Evolutionary conservation across 2,888 invertebrate species (phyloP).

Genomic region (Morinoia aosen): DNA sequence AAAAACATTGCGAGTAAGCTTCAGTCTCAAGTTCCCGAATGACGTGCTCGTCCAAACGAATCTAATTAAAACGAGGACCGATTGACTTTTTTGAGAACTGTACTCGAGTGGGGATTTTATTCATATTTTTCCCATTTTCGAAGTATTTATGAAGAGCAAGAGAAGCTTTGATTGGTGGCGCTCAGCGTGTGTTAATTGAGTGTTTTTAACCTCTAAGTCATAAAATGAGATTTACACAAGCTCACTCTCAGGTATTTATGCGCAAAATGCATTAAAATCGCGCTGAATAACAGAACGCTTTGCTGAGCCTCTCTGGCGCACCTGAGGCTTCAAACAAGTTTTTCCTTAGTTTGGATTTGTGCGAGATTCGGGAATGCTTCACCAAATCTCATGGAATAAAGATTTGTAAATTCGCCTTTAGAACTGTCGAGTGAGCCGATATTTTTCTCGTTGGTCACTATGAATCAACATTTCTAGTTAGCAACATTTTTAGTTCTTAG

Average conservation of each 20-base stretch:
- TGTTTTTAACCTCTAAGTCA: not conserved
- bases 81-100: not conserved
- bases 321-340: not conserved
- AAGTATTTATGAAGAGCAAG: too few species aligned
- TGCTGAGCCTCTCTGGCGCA: not conserved
- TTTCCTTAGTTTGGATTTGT: not conserved
- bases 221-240: not conserved
- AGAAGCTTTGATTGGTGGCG: not conserved
- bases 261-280: not conserved
- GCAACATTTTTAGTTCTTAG: too few species aligned
- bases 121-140: too few species aligned
- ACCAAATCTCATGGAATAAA: not conserved
- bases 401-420: not conserved
- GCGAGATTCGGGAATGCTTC: not conserved
- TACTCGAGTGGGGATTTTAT: too few species aligned
- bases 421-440: not conserved
- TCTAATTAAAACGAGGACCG: not conserved
- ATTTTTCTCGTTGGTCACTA: too few species aligned
- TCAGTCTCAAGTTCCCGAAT: too few species aligned
- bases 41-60: too few species aligned
- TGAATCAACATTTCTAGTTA: too few species aligned
- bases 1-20: not conserved
- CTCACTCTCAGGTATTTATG: not conserved
- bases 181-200: not conserved
- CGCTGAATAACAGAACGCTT: not conserved